Evolutionary conservation across 1,140 invertebrate species (phyloP).

Genomic region (Pemphigus obesinymphae): DNA sequence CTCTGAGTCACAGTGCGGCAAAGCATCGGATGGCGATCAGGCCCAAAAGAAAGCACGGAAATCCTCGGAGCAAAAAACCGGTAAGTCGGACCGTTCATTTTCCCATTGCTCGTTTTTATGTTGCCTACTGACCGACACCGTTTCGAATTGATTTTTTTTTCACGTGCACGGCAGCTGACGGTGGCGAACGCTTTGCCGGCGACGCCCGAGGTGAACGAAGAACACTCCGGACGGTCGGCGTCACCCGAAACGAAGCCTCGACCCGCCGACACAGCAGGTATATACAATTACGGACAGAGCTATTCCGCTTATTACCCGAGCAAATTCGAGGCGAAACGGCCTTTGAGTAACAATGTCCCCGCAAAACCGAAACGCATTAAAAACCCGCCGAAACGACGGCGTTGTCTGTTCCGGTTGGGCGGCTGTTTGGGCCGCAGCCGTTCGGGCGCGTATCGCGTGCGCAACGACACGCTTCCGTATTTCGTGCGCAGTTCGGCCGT

Average conservation of each 20-base stretch:
- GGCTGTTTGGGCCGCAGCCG: not conserved
- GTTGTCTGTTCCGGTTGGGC: not conserved
- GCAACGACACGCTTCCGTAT: constrained; percentile 15
- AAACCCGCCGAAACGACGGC: not conserved
- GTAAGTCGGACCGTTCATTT: constrained; percentile 21
- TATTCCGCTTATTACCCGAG: constrained; percentile 31
- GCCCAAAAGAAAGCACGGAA: constrained; percentile 67
- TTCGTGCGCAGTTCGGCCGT: constrained; percentile 26
- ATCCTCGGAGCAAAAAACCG: constrained; percentile 55
- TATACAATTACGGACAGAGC: constrained; percentile 32
- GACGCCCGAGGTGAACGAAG: constrained; percentile 70
- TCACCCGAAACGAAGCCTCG: constrained; percentile 39
- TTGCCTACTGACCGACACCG: too few relatives aligned
- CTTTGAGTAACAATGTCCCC: not conserved
- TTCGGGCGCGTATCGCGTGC: constrained; percentile 19
- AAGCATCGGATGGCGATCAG: constrained; percentile 70
- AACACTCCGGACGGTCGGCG: constrained; percentile 48
- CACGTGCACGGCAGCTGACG: constrained; percentile 48
- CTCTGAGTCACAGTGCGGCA: constrained; percentile 71
- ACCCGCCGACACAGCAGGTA: constrained; percentile 19
- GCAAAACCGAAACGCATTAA: not conserved
- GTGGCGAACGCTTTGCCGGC: constrained; percentile 57
- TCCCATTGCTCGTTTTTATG: too few relatives aligned
- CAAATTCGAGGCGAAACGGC: not conserved
- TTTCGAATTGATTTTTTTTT: too few relatives aligned